Evolutionary conservation across 2,113 vertebrate genomes (phyloP).

Genomic region (Herpetotheres cachinnans): DNA sequence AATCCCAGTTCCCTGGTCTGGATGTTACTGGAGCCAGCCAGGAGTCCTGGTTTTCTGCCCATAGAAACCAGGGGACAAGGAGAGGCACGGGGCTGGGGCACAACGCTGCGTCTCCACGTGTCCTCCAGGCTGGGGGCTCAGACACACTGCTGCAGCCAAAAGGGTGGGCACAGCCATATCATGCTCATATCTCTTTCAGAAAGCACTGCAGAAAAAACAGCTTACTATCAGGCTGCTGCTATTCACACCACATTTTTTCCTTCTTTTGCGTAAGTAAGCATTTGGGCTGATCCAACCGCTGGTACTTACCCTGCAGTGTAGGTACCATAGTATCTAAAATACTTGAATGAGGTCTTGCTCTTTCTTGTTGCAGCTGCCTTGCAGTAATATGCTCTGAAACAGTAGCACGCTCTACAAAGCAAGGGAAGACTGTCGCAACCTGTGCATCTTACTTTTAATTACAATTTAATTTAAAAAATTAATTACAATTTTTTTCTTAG

Average conservation of each 20-base stretch:
- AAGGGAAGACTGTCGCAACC: neutral
- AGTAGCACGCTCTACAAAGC: neutral
- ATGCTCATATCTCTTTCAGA: neutral
- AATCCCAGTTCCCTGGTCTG: neutral
- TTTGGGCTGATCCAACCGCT: neutral
- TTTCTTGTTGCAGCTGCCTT: neutral
- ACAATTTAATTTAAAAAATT: neutral
- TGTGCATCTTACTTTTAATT: neutral
- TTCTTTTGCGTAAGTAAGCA: neutral
- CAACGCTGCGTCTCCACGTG: rapidly evolving
- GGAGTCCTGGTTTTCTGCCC: neutral
- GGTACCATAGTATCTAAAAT: neutral
- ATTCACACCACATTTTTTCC: neutral
- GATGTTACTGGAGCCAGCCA: neutral
- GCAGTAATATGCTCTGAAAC: neutral
- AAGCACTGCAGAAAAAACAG: neutral
- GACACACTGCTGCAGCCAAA: neutral
- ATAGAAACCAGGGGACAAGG: neutral
- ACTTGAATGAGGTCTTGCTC: neutral
- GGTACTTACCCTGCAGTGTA: neutral
- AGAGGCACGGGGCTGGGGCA: rapidly evolving
- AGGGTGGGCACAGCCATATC: rapidly evolving
- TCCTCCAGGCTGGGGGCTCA: neutral
- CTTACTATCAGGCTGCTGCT: neutral
- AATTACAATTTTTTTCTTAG: neutral